Evolutionary conservation across 2,888 invertebrate genomes (phyloP).

Genomic region (Branchipolynoe longqiensis): DNA sequence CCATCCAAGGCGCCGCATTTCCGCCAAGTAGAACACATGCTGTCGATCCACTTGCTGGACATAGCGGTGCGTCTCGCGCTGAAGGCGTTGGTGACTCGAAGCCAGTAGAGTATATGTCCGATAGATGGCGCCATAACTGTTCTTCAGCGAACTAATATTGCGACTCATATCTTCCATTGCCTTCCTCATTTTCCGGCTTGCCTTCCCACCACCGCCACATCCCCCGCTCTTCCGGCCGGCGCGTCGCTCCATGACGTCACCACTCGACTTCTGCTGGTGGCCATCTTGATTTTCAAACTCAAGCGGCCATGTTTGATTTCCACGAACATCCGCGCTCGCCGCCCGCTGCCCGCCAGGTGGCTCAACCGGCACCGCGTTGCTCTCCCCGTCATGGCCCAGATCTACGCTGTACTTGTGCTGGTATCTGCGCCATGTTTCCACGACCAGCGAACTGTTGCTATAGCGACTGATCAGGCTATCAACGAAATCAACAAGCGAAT

Average conservation of each 20-base stretch:
- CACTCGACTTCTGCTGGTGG: too few relatives aligned
- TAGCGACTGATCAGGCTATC: conserved; percentile 30
- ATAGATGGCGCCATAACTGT: conserved; percentile 33
- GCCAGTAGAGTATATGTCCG: neutral
- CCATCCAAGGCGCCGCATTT: conserved; percentile 11
- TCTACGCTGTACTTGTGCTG: conserved; percentile 14
- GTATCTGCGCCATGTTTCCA: conserved; percentile 17
- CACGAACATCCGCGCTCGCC: too few relatives aligned
- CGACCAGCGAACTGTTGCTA: neutral
- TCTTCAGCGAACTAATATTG: neutral
- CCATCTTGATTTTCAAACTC: too few relatives aligned
- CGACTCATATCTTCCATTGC: neutral
- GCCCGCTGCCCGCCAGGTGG: too few relatives aligned
- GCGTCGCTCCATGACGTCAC: too few relatives aligned
- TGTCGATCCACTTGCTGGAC: conserved; percentile 11
- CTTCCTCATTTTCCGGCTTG: neutral
- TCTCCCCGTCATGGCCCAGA: neutral
- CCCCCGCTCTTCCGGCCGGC: too few relatives aligned
- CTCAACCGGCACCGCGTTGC: neutral
- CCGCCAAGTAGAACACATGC: conserved; percentile 8
- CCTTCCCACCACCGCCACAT: too few relatives aligned
- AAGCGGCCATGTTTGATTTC: too few relatives aligned
- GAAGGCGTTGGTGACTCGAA: conserved; percentile 13
- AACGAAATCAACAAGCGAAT: conserved; percentile 27
- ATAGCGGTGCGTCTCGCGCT: conserved; percentile 27